Base-by-base conservation (phyloP, 64 coral and sea anemone genomes). In the Pocillopora damicornis region DNA sequence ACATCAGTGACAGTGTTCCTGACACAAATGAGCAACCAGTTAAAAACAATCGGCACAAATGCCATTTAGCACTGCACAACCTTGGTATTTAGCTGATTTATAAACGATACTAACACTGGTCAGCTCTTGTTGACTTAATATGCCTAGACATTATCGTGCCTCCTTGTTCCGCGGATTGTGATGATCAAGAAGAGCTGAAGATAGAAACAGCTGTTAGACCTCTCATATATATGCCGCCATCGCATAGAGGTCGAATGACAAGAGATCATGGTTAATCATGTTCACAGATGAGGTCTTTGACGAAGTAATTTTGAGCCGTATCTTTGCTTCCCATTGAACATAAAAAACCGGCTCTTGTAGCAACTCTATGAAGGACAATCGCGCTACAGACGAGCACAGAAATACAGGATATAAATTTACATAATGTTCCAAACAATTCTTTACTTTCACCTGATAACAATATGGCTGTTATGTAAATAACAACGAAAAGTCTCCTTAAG, bases 81-180 rank as follows among this genome's bases (percentile, higher is more conserved):
- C 42, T 51, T 51, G 42, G 42, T 51, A 51, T 51, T 51, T 51
- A 7, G 42, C 7, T 51, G 42, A 51, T 7, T 51, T 7, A 51
- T 51, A 2, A 51, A 79, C 23, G 13, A 4, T 57, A 85, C 81
- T 85, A 38, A 85, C 81, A 85, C 17, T 85, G 81, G 14, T 85
- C 81, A 15, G 81, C 81, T 26, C 81, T 37, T 85, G 81, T 85
- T 58, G 81, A 85, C 38, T 85, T 85, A 35, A 85, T 42, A 85
- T 73, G 81, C 64, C 81, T 85, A 10, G 81, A 85, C 81, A 85
- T 85, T 85, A 20, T 72, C 20, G 6, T 72, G 71, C 38, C 58
- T 73, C n/a, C 22, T 58, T 4, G 36, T 34, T 73, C 18, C 45
- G 11, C 37, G 20, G 20, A 15, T 57, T 13, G 23, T 11, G 58